A percentile compares a stretch with the other conserved stretches of the same genome.
Conservation (phyloP, 2,888 invertebrate genomes). For the Epinotia bilunana region DNA sequence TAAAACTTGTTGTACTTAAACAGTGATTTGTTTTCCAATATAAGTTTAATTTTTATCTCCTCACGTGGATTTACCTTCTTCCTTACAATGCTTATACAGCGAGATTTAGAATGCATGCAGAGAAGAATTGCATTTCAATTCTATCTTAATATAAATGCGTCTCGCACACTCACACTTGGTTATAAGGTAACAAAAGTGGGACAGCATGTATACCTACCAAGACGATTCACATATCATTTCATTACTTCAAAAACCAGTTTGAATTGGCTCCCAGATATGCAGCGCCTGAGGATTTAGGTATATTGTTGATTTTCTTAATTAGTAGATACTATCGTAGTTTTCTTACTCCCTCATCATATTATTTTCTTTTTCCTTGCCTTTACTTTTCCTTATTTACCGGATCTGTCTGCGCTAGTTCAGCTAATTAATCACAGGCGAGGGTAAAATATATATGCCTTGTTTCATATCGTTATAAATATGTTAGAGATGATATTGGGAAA, state of each 20-base stretch:
- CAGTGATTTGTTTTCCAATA: too few relatives aligned
- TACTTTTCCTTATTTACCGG: background rate
- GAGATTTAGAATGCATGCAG: background rate
- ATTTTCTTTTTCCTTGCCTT: conserved; percentile 24
- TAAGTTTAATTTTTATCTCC: background rate
- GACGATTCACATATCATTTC: too few relatives aligned
- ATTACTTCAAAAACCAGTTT: background rate
- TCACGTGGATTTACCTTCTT: background rate
- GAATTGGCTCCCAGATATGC: background rate
- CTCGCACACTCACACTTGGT: background rate
- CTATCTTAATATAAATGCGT: background rate
- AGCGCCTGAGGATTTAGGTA: conserved; percentile 3
- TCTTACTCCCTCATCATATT: conserved; percentile 26
- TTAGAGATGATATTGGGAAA: background rate
- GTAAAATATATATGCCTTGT: too few relatives aligned
- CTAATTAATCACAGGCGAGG: conserved; percentile 6
- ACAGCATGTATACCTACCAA: too few relatives aligned
- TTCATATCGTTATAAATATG: too few relatives aligned
- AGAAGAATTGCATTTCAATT: background rate
- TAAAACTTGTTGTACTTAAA: too few relatives aligned
- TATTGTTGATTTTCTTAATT: conserved; percentile 27
- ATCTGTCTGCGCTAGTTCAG: background rate
- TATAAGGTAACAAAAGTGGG: too few relatives aligned
- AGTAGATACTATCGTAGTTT: conserved; percentile 27
- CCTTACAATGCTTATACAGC: conserved; percentile 16